phyloP scores from a whole-genome alignment of 2,888 invertebrate genomes.

The Cetonia aurata region DNA sequence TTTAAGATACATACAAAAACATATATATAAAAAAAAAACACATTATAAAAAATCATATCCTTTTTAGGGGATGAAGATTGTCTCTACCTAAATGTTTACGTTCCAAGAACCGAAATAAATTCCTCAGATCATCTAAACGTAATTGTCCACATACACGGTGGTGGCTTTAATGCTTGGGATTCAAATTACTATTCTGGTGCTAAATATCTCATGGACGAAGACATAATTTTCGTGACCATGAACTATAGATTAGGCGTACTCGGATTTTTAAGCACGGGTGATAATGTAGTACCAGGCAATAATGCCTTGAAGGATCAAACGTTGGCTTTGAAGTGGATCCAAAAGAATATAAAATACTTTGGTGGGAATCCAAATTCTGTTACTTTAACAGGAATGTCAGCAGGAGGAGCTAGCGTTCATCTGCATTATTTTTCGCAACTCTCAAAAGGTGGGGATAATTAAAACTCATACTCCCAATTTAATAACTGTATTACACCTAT shows the following conservation, averaged over 20 bases:
- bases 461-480: no score
- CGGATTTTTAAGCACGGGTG: conserved; percentile 80
- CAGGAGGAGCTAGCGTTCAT: conserved; percentile 80
- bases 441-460: conserved; percentile 15
- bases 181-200: conserved; percentile 63
- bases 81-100: conserved; percentile 74
- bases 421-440: conserved; percentile 69
- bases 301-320: conserved; percentile 79
- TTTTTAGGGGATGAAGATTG: conserved; percentile 75
- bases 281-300: conserved; percentile 75
- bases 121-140: conserved; percentile 61
- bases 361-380: conserved; percentile 77
- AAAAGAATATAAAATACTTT: conserved; percentile 74
- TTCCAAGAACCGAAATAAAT: conserved; percentile 67
- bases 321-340: conserved; percentile 76
- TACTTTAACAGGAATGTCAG: conserved; percentile 75
- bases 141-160: conserved; percentile 67
- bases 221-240: conserved; percentile 60
- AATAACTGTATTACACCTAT: no score
- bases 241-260: conserved; percentile 58
- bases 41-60: background rate
- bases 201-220: conserved; percentile 63
- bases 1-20: no score
- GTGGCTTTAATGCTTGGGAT: conserved; percentile 65
- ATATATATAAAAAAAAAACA: no score